Conservation (phyloP, 2,797 vertebrate species). For the Octomys mimax region DNA sequence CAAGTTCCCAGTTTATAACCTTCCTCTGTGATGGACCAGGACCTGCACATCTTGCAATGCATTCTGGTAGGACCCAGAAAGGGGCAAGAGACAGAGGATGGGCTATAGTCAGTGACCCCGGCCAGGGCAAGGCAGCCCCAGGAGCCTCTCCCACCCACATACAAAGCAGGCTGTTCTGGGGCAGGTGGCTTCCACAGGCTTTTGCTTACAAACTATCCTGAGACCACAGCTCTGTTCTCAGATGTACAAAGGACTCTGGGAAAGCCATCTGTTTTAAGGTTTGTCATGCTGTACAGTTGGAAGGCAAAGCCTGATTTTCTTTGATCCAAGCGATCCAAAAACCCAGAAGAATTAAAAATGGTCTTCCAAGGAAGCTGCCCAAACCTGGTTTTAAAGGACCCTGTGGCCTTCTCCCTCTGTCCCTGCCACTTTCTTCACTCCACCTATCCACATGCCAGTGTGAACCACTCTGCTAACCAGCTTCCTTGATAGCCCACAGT, state of each 20-base stretch:
- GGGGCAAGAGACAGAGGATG: not conserved
- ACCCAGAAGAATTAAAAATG: not conserved
- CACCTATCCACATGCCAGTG: not conserved
- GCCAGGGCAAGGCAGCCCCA: not conserved
- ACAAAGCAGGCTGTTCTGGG: fast-evolving
- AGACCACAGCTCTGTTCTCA: not conserved
- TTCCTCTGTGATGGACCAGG: not conserved
- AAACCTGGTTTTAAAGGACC: not conserved
- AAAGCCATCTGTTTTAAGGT: not conserved
- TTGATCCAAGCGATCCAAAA: not conserved
- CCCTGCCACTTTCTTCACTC: not conserved
- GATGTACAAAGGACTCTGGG: not conserved
- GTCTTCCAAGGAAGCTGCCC: not conserved
- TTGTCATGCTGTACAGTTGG: not conserved
- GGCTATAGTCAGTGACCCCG: not conserved
- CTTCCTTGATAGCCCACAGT: not conserved
- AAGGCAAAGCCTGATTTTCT: not conserved
- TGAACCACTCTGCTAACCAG: not conserved
- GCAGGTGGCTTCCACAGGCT: not conserved
- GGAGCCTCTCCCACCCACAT: not conserved
- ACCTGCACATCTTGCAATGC: not conserved
- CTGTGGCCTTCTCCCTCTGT: not conserved
- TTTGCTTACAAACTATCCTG: not conserved
- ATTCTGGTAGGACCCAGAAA: not conserved
- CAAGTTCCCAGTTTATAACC: not conserved